Percentiles rank a stretch among this genome's conserved stretches.
These are phyloP conservation scores for Hecatera dysodea DNA, from an alignment of 2,888 invertebrate genomes.

Conservation along the genomic window DNA sequence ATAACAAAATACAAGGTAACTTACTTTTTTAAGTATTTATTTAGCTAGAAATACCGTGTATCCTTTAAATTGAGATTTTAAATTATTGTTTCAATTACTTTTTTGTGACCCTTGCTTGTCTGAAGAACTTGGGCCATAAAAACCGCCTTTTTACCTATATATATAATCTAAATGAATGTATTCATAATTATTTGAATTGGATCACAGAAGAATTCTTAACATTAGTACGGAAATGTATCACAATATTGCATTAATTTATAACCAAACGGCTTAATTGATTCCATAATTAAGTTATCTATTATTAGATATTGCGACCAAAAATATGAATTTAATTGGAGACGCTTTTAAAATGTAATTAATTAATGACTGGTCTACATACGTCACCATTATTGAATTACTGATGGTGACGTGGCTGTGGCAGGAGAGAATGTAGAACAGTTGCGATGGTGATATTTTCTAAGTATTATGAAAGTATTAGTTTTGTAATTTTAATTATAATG, in stretches of 20 bases:
- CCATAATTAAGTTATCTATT: conserved; percentile 1
- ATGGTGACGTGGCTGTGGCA: no score
- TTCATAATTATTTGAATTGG: not conserved
- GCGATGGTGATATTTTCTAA: no score
- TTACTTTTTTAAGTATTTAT: not conserved
- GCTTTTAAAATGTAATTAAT: not conserved
- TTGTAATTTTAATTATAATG: no score
- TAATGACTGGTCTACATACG: not conserved
- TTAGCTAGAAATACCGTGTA: not conserved
- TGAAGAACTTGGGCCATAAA: not conserved
- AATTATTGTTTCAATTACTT: not conserved
- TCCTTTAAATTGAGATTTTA: no score
- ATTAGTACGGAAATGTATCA: not conserved
- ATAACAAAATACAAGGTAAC: conserved; percentile 21
- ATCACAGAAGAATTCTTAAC: not conserved
- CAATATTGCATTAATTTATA: not conserved
- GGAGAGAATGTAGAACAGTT: no score
- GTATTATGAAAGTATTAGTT: no score
- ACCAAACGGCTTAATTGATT: conserved; percentile 4
- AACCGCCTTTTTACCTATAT: no score
- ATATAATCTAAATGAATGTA: no score
- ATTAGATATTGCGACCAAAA: not conserved
- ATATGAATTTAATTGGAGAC: not conserved
- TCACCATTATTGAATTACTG: not conserved
- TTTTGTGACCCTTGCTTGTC: not conserved